Conservation (phyloP, 1,140 invertebrate species). For the Lysiphlebus fabarum region DNA sequence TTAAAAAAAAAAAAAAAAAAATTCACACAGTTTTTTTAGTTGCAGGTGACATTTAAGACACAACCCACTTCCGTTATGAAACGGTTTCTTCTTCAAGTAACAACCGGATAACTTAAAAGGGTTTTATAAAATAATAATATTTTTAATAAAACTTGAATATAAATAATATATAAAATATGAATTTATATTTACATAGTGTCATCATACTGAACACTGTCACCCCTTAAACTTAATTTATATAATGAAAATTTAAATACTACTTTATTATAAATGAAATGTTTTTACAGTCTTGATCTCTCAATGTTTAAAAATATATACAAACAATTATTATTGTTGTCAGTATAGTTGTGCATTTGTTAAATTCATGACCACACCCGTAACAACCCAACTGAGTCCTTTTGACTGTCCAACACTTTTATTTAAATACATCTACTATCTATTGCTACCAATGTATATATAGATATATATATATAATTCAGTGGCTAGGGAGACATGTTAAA, state of each 20-base stretch:
- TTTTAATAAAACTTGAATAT: background rate
- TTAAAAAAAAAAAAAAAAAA: too few species aligned
- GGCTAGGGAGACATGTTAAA: background rate
- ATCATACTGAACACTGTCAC: background rate
- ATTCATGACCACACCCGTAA: background rate
- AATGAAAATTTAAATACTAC: background rate
- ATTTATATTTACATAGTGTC: background rate
- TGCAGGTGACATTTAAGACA: too few species aligned
- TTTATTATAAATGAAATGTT: constrained; percentile 2
- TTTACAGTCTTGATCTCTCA: too few species aligned
- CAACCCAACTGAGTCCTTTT: constrained; percentile 11
- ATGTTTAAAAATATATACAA: too few species aligned
- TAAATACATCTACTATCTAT: too few species aligned
- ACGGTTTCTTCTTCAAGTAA: background rate
- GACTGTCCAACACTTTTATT: constrained; percentile 5
- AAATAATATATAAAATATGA: background rate
- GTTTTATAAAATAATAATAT: background rate
- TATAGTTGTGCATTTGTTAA: background rate
- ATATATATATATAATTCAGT: too few species aligned
- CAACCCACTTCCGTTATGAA: constrained; percentile 1
- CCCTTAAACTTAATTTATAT: background rate
- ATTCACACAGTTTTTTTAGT: too few species aligned
- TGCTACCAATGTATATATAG: too few species aligned
- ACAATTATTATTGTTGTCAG: background rate
- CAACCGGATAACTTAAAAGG: too few species aligned